Base-by-base conservation (phyloP, 2,888 invertebrate genomes). In the Spilarctia lutea region DNA sequence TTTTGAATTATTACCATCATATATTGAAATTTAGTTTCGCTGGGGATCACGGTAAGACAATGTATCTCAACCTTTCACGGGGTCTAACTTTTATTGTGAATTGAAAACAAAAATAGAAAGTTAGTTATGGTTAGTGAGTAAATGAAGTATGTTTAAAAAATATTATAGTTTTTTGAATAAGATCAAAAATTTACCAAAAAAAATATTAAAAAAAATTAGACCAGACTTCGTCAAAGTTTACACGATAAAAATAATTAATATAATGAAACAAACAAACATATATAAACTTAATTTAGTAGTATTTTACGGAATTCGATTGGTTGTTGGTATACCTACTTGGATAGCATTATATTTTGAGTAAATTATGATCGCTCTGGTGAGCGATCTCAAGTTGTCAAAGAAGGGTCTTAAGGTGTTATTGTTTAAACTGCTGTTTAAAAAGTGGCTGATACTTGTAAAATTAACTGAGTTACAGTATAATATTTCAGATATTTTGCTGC, bases 21-120 rank as follows among this genome's bases (percentile, higher is more conserved):
- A 80, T 76, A 78, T 83, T 80, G 77, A 83, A 82, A 82, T 81
- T 76, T 83, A 75, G 74, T 68, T 72, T 74, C 74, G 71, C 83
- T 74, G 39, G 73, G 68, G 67, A 75, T 68, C 63, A 72, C 24
- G 18, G 18, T 66, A 30, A 2, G 10, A 42, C 8, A 13, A 16
- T 6, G 48, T 24, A 63, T 65, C 65, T 71, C 52, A 71, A 71
- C 3, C n/a, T 71, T 71, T 65, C 6, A 18, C 18, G 18, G 63
- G 30, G 30, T 63, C 63, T 8, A 30, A 63, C 30, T 18, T 18
- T 30, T 30, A 20, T 8, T 18, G 18, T 16, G 30, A 18, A 30
- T 18, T 4, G 2, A 63, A 63, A 63, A 63, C 1, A 27, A 16
- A 2, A 30, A 27, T 7, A 30, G 6, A 30, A 13, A 63, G 30